Base-by-base conservation (phyloP, 1,140 invertebrate species). In the Ceratosolen solmsi region DNA sequence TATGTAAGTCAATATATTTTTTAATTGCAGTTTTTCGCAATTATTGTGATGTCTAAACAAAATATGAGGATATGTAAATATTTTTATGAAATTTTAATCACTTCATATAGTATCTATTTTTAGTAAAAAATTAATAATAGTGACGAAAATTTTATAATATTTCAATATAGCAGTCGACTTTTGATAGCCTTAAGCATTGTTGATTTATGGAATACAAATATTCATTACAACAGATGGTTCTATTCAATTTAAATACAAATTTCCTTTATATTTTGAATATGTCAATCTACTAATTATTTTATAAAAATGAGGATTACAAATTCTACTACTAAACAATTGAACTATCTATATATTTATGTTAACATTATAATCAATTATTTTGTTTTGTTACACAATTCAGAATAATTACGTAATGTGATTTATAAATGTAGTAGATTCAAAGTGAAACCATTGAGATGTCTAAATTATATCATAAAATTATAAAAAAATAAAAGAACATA, bases 71-170 rank as follows among this genome's bases (percentile, higher is more conserved):
- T 25, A 68, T 63, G 15, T 68, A 8, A 1, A n/a, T 38, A 38
- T 38, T n/a, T 68, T 68, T 68, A 68, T 33, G 33, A 68, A 68
- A 38, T 20, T 38, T 68, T 68, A 38, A 68, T 68, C 63, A 22
- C 25, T 36, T 20, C 25, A 38, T n/a, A 68, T 25, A 68, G 30
- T 63, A 63, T 63, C 60, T 17, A 30, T 1, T 33, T 63, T 63
- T 11, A 11, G 30, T 63, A 3, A 63, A 63, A 63, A 63, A 63
- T 63, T 36, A 63, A 11, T 2, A 63, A 25, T 25, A 17, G 13
- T 63, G 60, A 27, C 30, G 60, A 33, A 33, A 63, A 15, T 63
- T 63, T 63, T 63, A 63, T 63, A 20, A 68, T 17, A 68, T 38
- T 65, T 38, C 5, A 68, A 38, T 36, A n/a, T n/a, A 11, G 2